A percentile compares a stretch with the other conserved stretches of the same genome.
phyloP scores from a whole-genome alignment of 2,113 vertebrate genomes.

The Tamias sibiricus region DNA sequence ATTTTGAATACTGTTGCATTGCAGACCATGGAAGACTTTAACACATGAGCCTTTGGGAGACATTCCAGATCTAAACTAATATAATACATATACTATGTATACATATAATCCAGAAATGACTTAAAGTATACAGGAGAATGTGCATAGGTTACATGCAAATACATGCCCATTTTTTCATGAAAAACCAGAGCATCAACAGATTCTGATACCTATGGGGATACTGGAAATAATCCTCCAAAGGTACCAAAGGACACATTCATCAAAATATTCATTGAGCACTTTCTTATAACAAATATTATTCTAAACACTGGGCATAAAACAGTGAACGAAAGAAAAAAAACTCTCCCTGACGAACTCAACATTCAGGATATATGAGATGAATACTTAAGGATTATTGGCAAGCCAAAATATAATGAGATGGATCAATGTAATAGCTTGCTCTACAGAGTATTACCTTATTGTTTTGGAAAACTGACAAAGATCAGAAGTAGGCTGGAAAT shows the following conservation, averaged over 20 bases:
- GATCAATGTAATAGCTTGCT: background rate
- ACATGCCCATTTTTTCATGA: background rate
- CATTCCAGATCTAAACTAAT: no score
- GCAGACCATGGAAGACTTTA: no score
- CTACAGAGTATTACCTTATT: background rate
- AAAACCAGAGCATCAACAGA: background rate
- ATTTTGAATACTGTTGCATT: no score
- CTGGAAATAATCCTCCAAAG: background rate
- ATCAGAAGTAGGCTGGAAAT: background rate
- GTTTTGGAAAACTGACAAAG: conserved; percentile 1
- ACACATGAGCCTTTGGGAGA: no score
- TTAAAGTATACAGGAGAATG: background rate
- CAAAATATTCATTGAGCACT: background rate
- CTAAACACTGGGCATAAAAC: background rate
- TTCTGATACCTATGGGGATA: background rate
- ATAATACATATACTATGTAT: background rate
- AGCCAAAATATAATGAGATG: background rate
- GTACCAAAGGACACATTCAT: background rate
- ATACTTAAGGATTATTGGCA: background rate
- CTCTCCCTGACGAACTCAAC: background rate
- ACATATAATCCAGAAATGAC: background rate
- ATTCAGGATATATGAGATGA: background rate
- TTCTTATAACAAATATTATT: background rate
- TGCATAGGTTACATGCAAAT: background rate
- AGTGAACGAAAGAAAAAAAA: background rate